These are phyloP conservation scores for Sakesphorus luctuosus DNA, from an alignment of 2,113 vertebrate genomes.

Conservation along the genomic window DNA sequence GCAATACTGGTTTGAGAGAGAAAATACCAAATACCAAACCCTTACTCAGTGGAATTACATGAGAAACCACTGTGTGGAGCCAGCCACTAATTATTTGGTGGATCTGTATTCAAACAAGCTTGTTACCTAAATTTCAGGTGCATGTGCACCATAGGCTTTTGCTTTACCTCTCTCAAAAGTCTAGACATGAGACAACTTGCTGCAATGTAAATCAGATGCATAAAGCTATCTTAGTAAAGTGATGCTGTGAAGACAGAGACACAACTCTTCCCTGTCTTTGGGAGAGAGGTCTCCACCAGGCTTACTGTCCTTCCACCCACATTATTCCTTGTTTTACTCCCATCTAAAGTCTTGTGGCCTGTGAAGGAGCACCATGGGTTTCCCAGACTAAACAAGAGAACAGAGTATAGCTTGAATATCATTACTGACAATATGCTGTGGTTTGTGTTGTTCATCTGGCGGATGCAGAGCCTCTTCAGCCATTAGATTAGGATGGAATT, in stretches of 20 bases:
- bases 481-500: not conserved
- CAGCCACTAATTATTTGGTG: conserved; percentile 46
- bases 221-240: not conserved
- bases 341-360: not conserved
- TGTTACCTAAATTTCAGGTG: not conserved
- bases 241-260: not conserved
- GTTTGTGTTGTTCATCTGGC: not conserved
- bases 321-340: not conserved
- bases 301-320: not conserved
- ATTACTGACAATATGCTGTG: not conserved
- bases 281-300: not conserved
- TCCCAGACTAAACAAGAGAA: not conserved
- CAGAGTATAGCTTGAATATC: not conserved
- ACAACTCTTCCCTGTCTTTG: not conserved
- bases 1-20: not conserved
- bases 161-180: not conserved
- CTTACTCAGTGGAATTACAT: conserved; percentile 16
- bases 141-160: not conserved
- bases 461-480: not conserved
- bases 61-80: conserved; percentile 63
- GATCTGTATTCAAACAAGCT: not conserved
- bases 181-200: not conserved
- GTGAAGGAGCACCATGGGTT: not conserved
- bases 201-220: not conserved
- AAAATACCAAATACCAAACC: not conserved